Evolutionary conservation across 2,113 vertebrate genomes (phyloP).

Genomic region (Syrmaticus mikado): DNA sequence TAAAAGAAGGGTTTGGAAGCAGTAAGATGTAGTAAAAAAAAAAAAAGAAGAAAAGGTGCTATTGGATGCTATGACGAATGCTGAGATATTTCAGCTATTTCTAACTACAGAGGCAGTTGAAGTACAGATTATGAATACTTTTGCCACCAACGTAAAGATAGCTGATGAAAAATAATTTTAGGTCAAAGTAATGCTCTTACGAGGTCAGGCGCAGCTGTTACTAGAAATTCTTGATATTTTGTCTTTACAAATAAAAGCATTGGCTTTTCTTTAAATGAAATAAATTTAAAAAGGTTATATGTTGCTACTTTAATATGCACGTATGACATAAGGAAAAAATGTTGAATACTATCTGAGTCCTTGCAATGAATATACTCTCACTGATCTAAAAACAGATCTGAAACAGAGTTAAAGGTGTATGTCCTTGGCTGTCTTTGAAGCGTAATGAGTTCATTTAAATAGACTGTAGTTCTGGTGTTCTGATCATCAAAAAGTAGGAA

Average conservation of each 20-base stretch:
- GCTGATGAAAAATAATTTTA: background rate
- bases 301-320: background rate
- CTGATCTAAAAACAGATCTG: background rate
- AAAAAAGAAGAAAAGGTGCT: background rate
- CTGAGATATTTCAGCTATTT: background rate
- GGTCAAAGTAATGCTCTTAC: background rate
- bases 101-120: background rate
- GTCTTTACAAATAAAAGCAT: background rate
- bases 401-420: background rate
- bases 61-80: background rate
- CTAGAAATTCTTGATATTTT: background rate
- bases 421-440: background rate
- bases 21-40: background rate
- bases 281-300: background rate
- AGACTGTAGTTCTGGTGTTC: background rate
- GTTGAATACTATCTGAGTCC: background rate
- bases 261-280: background rate
- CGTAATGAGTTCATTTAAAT: background rate
- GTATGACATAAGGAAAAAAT: background rate
- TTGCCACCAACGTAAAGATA: background rate
- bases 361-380: background rate
- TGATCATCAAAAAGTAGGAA: background rate
- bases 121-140: background rate
- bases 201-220: background rate
- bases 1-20: background rate